A percentile compares a stretch with the other conserved stretches of the same genome.
Evolutionary conservation across 2,113 vertebrate species (phyloP).

Genomic region (Eulemur rufifrons): DNA sequence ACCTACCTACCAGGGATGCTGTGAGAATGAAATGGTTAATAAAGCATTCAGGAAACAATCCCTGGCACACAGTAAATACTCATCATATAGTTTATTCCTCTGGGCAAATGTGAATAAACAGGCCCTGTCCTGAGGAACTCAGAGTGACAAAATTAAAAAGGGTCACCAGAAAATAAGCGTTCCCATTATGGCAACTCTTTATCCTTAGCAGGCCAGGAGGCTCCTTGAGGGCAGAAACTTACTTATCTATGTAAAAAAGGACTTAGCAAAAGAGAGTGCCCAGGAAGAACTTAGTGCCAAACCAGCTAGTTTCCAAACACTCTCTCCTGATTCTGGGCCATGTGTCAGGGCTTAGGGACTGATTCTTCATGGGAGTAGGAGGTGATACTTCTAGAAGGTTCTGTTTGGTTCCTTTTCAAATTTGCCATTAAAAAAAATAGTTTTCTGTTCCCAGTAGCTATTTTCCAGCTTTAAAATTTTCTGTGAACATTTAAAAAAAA

Average conservation of each 20-base stretch:
- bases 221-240: not conserved
- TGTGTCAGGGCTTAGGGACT: not conserved
- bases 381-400: conserved; percentile 2
- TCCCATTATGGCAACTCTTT: not conserved
- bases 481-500: not conserved
- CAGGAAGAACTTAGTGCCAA: not conserved
- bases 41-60: not conserved
- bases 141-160: not conserved
- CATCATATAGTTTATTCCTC: not conserved
- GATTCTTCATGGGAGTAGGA: not conserved
- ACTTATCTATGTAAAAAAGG: not conserved
- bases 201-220: not conserved
- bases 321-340: not conserved
- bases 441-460: not conserved
- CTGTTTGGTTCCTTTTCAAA: conserved; percentile 17
- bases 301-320: not conserved
- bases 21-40: not conserved
- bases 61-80: not conserved
- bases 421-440: not conserved
- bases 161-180: not conserved
- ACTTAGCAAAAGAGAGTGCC: not conserved
- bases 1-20: not conserved
- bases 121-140: not conserved
- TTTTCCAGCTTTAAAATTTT: conserved; percentile 19
- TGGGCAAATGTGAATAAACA: conserved; percentile 5